Evolutionary conservation across 2,113 vertebrate species (phyloP).

Genomic region (Gymnorhina tibicen): DNA sequence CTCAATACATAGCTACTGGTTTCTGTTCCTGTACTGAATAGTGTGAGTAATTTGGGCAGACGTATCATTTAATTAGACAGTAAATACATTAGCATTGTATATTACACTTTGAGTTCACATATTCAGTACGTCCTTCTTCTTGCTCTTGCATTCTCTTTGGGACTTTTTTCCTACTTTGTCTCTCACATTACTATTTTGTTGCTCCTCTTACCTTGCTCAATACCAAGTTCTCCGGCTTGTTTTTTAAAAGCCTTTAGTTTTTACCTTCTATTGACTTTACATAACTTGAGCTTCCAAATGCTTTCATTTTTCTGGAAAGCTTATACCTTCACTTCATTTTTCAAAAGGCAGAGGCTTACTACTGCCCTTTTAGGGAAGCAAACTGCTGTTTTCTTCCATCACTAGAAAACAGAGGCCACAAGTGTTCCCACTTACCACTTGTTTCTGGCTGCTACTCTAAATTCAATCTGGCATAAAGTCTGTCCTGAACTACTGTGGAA

Average conservation of each 20-base stretch:
- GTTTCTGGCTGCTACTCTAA: background rate
- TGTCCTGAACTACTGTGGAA: background rate
- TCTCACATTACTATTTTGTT: background rate
- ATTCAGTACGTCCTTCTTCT: background rate
- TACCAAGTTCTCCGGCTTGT: background rate
- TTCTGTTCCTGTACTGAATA: background rate
- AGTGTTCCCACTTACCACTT: background rate
- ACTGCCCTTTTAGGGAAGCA: background rate
- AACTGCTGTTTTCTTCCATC: background rate
- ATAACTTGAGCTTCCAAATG: background rate
- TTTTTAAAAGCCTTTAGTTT: background rate
- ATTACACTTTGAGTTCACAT: background rate
- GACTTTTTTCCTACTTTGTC: background rate
- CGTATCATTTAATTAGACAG: background rate
- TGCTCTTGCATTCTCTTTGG: background rate
- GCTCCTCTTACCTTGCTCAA: background rate
- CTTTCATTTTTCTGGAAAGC: background rate
- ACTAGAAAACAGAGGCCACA: background rate
- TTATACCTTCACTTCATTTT: background rate
- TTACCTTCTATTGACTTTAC: background rate
- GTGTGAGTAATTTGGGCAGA: background rate
- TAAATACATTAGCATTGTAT: background rate
- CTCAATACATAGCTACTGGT: background rate
- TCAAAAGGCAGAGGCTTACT: background rate
- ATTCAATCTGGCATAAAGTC: background rate